Evolutionary conservation across 2,113 vertebrate species (phyloP).

Genomic region (Gambusia affinis): DNA sequence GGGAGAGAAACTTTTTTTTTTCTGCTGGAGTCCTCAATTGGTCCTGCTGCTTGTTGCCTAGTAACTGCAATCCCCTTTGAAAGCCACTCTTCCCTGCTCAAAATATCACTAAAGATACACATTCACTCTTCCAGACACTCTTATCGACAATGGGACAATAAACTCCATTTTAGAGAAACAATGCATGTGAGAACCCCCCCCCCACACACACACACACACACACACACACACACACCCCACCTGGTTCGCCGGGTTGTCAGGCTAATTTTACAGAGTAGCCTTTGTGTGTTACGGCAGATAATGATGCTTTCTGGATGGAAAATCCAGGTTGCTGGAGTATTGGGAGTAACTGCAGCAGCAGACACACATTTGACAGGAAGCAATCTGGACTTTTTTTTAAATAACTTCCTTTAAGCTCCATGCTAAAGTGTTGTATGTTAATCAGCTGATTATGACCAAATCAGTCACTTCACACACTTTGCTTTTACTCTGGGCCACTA

Average conservation of each 20-base stretch:
- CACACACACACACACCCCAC: background rate
- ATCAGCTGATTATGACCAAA: slow-evolving; percentile 51
- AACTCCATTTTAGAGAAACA: slow-evolving; percentile 59
- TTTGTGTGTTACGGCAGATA: slow-evolving; percentile 55
- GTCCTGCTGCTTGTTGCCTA: slow-evolving; percentile 82
- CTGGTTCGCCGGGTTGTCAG: slow-evolving; percentile 20
- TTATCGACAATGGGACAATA: slow-evolving; percentile 65
- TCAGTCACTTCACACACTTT: slow-evolving; percentile 19
- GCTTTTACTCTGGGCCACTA: slow-evolving; percentile 16
- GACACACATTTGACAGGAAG: slow-evolving; percentile 39
- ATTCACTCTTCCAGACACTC: slow-evolving; percentile 67
- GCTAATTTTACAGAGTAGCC: slow-evolving; percentile 27
- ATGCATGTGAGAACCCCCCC: slow-evolving; percentile 27
- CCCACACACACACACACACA: background rate
- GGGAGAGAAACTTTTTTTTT: slow-evolving; percentile 59
- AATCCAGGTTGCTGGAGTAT: slow-evolving; percentile 35
- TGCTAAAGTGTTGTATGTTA: slow-evolving; percentile 28
- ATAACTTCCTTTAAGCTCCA: slow-evolving; percentile 39
- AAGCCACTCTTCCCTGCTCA: slow-evolving; percentile 72
- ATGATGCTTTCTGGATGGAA: slow-evolving; percentile 48
- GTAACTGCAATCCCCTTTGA: slow-evolving; percentile 79
- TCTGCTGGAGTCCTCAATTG: slow-evolving; percentile 69
- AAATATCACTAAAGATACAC: slow-evolving; percentile 78
- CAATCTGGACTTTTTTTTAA: slow-evolving; percentile 36
- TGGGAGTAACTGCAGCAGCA: slow-evolving; percentile 41